Percentiles rank a stretch among this genome's conserved stretches.
Evolutionary conservation across 2,888 invertebrate species (phyloP).

Genomic region (Bembecia ichneumoniformis): DNA sequence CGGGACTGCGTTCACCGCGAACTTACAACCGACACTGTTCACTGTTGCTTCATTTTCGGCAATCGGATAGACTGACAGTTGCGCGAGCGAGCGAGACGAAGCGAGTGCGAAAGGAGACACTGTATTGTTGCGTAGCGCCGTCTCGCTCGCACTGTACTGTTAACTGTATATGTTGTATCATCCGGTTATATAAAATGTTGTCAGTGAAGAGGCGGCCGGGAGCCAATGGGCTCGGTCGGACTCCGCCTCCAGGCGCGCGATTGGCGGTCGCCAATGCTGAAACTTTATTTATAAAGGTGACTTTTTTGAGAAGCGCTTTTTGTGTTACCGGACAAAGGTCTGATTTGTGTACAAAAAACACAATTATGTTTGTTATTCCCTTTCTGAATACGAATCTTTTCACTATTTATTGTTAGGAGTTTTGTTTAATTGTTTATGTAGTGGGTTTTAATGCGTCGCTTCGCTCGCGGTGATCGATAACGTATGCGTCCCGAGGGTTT

Average conservation of each 20-base stretch:
- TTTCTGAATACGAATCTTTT: slow-evolving; percentile 47
- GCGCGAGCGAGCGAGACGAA: slow-evolving; percentile 40
- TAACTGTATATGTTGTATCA: slow-evolving; percentile 73
- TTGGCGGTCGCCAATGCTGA: slow-evolving; percentile 53
- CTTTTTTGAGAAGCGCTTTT: slow-evolving; percentile 65
- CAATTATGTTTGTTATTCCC: slow-evolving; percentile 68
- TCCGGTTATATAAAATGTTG: slow-evolving; percentile 70
- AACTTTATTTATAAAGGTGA: slow-evolving; percentile 71
- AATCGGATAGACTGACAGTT: slow-evolving; percentile 42
- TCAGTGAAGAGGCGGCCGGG: slow-evolving; percentile 43
- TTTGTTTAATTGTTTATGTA: slow-evolving; percentile 43
- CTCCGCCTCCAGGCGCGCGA: slow-evolving; percentile 44
- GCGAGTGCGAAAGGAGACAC: slow-evolving; percentile 57
- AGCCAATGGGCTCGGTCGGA: slow-evolving; percentile 37
- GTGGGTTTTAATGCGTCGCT: slow-evolving; percentile 20
- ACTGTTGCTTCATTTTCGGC: slow-evolving; percentile 65
- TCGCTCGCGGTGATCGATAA: slow-evolving; percentile 13
- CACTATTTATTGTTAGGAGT: slow-evolving; percentile 39
- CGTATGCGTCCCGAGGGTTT: slow-evolving; percentile 17
- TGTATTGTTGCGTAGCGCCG: slow-evolving; percentile 45
- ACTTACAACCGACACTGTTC: slow-evolving; percentile 61
- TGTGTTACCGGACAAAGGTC: slow-evolving; percentile 52
- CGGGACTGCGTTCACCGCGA: slow-evolving; percentile 32
- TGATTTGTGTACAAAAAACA: slow-evolving; percentile 64
- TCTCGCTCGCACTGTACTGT: slow-evolving; percentile 54